Conservation (phyloP, 2,888 invertebrate species). For the Agonum fuliginosum region DNA sequence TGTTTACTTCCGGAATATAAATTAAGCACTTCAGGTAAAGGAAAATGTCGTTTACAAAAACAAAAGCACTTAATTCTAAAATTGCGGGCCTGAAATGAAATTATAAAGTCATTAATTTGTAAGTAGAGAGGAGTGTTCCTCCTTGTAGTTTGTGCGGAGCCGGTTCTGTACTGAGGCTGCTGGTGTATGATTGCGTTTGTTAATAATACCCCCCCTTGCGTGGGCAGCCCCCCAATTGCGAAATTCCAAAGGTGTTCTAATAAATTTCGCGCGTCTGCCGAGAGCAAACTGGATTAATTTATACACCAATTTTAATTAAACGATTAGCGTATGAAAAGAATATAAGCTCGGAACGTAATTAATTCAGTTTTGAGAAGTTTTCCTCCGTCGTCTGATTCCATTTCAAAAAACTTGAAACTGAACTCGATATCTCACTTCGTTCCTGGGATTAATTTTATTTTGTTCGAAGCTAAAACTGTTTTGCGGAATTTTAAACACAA, state of each 20-base stretch:
- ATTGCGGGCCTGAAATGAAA: slow-evolving; percentile 3
- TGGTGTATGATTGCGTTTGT: slow-evolving; percentile 49
- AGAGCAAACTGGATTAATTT: slow-evolving; percentile 67
- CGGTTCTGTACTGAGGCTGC: neutral
- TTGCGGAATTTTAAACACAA: slow-evolving; percentile 55
- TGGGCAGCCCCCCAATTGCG: neutral
- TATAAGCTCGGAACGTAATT: slow-evolving; percentile 66
- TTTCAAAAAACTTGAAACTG: slow-evolving; percentile 51
- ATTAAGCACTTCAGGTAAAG: no score
- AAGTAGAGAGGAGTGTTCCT: neutral
- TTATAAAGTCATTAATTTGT: slow-evolving; percentile 20
- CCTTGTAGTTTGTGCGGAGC: slow-evolving; percentile 6
- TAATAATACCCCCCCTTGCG: slow-evolving; percentile 8
- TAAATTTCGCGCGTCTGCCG: slow-evolving; percentile 66
- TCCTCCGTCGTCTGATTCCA: slow-evolving; percentile 44
- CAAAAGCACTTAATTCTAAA: slow-evolving; percentile 11
- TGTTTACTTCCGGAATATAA: no score
- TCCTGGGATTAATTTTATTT: slow-evolving; percentile 54
- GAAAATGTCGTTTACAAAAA: neutral
- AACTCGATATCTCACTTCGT: slow-evolving; percentile 57
- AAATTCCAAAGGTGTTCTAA: slow-evolving; percentile 60
- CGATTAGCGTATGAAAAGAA: slow-evolving; percentile 69
- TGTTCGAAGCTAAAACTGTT: slow-evolving; percentile 54
- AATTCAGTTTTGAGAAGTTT: slow-evolving; percentile 64
- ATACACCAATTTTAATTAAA: slow-evolving; percentile 69